Evolutionary conservation across 2,888 invertebrate species (phyloP).

Genomic region (Eupithecia tripunctaria): DNA sequence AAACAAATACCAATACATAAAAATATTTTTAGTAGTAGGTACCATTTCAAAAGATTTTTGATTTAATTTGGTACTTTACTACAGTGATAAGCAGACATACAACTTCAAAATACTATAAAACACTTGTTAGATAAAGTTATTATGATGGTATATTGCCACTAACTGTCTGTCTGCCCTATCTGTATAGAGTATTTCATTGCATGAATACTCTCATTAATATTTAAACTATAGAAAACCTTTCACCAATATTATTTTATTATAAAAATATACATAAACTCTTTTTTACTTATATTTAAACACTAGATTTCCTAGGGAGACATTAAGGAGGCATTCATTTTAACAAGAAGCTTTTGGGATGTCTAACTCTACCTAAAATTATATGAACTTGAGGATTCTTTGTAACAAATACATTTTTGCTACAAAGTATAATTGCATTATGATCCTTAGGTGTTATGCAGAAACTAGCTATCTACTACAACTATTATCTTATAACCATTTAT

Average conservation of each 20-base stretch:
- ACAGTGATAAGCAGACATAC: conserved; percentile 53
- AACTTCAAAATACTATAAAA: conserved; percentile 26
- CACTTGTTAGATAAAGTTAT: conserved; percentile 29
- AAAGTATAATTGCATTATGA: conserved; percentile 15
- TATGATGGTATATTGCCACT: conserved; percentile 27
- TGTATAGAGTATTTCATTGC: conserved; percentile 43
- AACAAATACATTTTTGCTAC: conserved; percentile 15
- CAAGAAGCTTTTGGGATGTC: conserved; percentile 18
- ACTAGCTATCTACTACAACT: conserved; percentile 10
- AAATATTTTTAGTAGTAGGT: conserved; percentile 55
- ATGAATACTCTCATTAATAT: conserved; percentile 43
- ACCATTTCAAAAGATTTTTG: conserved; percentile 66
- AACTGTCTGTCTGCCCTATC: conserved; percentile 34
- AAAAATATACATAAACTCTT: conserved; percentile 43
- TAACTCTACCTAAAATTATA: conserved; percentile 10
- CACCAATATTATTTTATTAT: conserved; percentile 45
- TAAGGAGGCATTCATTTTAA: conserved; percentile 23
- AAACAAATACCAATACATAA: conserved; percentile 61
- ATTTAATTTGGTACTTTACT: conserved; percentile 73
- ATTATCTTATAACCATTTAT: conserved; percentile 1
- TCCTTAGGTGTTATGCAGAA: conserved; percentile 14
- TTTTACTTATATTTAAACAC: conserved; percentile 27
- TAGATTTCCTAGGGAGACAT: conserved; percentile 27
- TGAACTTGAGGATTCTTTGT: conserved; percentile 16
- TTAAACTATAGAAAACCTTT: conserved; percentile 40